These are phyloP conservation scores for Paralvinella palmiformis DNA, from an alignment of 1,140 invertebrate genomes.

Conservation along the genomic window DNA sequence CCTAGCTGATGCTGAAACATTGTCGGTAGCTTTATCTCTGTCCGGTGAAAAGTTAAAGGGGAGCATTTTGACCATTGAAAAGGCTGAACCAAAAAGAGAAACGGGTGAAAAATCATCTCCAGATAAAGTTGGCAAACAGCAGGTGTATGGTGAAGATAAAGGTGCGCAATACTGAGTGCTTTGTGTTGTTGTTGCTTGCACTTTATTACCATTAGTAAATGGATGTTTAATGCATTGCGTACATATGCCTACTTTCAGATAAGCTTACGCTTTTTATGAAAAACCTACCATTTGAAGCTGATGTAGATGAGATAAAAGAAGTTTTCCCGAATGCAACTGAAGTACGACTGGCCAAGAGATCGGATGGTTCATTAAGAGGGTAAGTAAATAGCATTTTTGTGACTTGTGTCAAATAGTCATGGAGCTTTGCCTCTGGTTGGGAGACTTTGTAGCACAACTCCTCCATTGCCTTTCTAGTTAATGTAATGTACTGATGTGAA, in stretches of 20 bases:
- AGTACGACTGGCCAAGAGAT: conserved; percentile 2
- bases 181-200: not conserved
- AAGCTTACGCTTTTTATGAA: conserved; percentile 10
- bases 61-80: not conserved
- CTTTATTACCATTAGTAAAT: not conserved
- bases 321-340: not conserved
- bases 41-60: conserved; percentile 3
- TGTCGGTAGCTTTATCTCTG: not conserved
- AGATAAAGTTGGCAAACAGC: not conserved
- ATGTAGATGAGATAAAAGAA: conserved; percentile 2
- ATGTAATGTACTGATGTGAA: not conserved
- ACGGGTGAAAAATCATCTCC: not conserved
- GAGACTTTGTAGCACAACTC: not conserved
- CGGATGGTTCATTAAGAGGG: conserved; percentile 11
- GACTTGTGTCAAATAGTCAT: no score
- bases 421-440: not conserved
- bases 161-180: not conserved
- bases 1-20: not conserved
- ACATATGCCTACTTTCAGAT: not conserved
- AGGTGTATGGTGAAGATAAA: not conserved
- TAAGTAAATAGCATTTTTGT: no score
- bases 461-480: not conserved
- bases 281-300: conserved; percentile 5
- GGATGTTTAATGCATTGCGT: not conserved
- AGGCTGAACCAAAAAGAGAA: not conserved